phyloP scores from a whole-genome alignment of 2,888 invertebrate species.

The Creontiades dilutus region DNA sequence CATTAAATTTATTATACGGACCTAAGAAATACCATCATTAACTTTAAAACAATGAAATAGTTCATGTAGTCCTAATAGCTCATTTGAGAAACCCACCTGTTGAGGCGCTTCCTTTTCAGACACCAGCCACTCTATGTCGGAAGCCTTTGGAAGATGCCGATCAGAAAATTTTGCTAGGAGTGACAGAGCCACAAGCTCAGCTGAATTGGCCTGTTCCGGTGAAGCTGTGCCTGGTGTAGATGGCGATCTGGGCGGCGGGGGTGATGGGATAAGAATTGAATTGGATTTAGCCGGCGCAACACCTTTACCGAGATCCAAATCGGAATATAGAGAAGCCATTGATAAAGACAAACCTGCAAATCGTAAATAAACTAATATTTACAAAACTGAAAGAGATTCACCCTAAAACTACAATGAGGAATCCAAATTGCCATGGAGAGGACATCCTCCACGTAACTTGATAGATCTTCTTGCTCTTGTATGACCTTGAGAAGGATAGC shows the following conservation, averaged over 20 bases:
- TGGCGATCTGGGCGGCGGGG: neutral
- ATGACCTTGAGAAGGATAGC: no score
- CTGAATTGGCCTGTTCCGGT: slow-evolving; percentile 80
- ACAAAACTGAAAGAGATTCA: no score
- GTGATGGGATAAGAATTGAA: neutral
- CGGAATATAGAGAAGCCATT: slow-evolving; percentile 84
- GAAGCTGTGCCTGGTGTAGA: slow-evolving; percentile 73
- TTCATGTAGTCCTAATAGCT: no score
- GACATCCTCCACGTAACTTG: no score
- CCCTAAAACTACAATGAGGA: no score
- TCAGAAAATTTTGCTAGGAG: slow-evolving; percentile 88
- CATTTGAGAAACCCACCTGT: slow-evolving; percentile 34
- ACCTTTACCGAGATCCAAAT: slow-evolving; percentile 79
- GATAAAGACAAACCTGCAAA: slow-evolving; percentile 82
- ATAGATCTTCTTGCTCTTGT: no score
- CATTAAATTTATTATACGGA: no score
- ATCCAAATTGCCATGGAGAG: no score
- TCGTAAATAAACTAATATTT: neutral
- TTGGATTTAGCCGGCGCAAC: slow-evolving; percentile 65
- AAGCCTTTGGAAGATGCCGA: slow-evolving; percentile 87
- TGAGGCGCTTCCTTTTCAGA: slow-evolving; percentile 89
- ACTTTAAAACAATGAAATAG: no score
- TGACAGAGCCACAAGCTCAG: slow-evolving; percentile 89
- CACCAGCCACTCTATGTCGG: slow-evolving; percentile 89
- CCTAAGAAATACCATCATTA: no score